A percentile compares a stretch with the other conserved stretches of the same genome.
phyloP scores from a whole-genome alignment of 2,888 invertebrate genomes.

The Cynaeus angustus region DNA sequence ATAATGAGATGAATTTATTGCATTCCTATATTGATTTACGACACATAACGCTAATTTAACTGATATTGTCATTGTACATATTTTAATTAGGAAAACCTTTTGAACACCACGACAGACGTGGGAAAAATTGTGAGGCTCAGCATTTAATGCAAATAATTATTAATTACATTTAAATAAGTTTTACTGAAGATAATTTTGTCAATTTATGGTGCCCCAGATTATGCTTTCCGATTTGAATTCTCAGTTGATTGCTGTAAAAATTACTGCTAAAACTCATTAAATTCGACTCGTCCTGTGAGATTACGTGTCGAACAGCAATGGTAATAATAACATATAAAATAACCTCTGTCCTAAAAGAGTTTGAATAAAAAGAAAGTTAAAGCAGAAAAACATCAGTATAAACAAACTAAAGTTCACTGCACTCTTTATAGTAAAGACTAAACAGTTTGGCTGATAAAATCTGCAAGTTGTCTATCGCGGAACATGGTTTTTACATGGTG shows the following conservation, averaged over 20 bases:
- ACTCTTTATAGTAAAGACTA: background rate
- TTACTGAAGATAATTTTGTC: too few species aligned
- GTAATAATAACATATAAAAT: constrained; percentile 16
- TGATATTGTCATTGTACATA: constrained; percentile 42
- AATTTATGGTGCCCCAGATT: too few species aligned
- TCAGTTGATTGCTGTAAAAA: too few species aligned
- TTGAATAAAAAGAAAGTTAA: constrained; percentile 28
- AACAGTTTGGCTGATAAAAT: background rate
- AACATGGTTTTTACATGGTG: too few species aligned
- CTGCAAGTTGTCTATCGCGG: too few species aligned
- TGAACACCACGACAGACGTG: constrained; percentile 17
- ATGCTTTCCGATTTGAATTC: too few species aligned
- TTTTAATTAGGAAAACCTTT: constrained; percentile 34
- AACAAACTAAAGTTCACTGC: constrained; percentile 11
- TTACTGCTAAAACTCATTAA: constrained; percentile 1
- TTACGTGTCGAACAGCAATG: constrained; percentile 22
- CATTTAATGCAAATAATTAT: too few species aligned
- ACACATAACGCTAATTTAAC: constrained; percentile 24
- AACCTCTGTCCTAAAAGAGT: constrained; percentile 9
- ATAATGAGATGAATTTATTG: constrained; percentile 48
- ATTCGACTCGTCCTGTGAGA: too few species aligned
- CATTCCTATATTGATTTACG: constrained; percentile 39
- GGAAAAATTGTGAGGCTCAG: constrained; percentile 38
- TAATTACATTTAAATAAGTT: too few species aligned
- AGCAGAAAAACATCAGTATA: constrained; percentile 14